phyloP scores from a whole-genome alignment of 1,140 invertebrate species.

The Hetaerina americana region DNA sequence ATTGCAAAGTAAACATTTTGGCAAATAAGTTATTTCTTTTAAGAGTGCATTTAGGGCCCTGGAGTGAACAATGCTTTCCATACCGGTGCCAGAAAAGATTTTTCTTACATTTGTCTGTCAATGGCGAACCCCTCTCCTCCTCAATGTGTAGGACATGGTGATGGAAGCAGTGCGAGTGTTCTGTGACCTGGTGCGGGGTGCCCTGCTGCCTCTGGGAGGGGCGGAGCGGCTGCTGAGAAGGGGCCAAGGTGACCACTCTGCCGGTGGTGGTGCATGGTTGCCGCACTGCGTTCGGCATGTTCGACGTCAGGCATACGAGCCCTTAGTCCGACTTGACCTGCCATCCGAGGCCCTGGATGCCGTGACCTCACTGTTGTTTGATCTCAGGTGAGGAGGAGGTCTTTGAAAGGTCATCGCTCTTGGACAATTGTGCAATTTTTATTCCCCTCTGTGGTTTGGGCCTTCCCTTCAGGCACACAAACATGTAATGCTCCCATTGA shows the following conservation, averaged over 20 bases:
- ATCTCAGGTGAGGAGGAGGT: conserved; percentile 54
- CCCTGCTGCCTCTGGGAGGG: conserved; percentile 45
- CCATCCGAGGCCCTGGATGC: conserved; percentile 69
- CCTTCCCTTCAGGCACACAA: no score
- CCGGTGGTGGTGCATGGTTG: conserved; percentile 46
- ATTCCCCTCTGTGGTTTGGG: no score
- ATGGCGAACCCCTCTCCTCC: conserved; percentile 2
- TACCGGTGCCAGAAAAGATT: no score
- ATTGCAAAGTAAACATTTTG: no score
- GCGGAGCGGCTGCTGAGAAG: conserved; percentile 28
- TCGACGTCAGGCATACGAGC: conserved; percentile 46
- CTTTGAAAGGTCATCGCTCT: no score
- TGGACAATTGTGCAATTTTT: no score
- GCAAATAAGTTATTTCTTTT: no score
- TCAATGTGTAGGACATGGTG: conserved; percentile 47
- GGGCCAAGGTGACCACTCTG: conserved; percentile 4
- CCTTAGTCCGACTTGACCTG: conserved; percentile 59
- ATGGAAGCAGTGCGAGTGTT: conserved; percentile 49
- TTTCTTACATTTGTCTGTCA: no score
- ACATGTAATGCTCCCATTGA: no score
- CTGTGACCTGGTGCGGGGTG: conserved; percentile 46
- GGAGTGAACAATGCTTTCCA: no score
- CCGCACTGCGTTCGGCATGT: conserved; percentile 57
- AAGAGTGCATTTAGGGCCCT: no score
- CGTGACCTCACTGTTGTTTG: conserved; percentile 70